Base-by-base conservation (phyloP, 2,113 vertebrate species). In the Sterna hirundo region DNA sequence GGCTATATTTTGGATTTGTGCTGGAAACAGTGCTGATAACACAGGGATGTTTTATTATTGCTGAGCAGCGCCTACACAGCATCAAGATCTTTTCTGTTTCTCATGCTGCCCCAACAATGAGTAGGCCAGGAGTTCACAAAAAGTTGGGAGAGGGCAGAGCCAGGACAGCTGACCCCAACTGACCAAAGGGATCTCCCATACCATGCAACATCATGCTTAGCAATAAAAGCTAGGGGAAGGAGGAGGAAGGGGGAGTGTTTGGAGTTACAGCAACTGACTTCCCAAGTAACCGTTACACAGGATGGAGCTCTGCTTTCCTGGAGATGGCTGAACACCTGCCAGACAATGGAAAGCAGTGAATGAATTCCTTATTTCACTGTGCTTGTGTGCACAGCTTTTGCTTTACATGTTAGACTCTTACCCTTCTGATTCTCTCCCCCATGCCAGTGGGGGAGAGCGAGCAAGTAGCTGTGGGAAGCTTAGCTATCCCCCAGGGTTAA, bases 311-410 rank as follows among this genome's bases (percentile, higher is more conserved):
- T 22, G 30, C 23, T 71, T 11, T 42, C 29, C 30, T n/a, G 30
- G 36, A 22, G 11, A 23, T 29, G 36, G 36, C 46, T 70, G 51
- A 46, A 36, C 54, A 70, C 3, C n/a, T 70, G 42, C 18, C 42
- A 16, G 29, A 17, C 10, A 0, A 6, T 34, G 65, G 42, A n/a
- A 47, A 69, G 17, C 1, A 23, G 42, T 2, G 52, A 69, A 34
- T 49, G 2, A 69, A 72, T 72, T 23, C 40, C 16, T 26, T 72
- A 1, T 8, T 54, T 38, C 32, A 11, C 23, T 76, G 65, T 40
- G 18, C 3, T 57, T 57, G 22, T 2, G 0, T 1, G 1, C 1
- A 7, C 15, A 3, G 21, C 16, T 76, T 57, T 49, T 76, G 49
- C n/a, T 76, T 57, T 29, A 49, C 10, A 15, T 38, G 2, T 64